These are phyloP conservation scores for Monodelphis domestica DNA, from an alignment of 2,797 vertebrate species.

Conservation along the genomic window DNA sequence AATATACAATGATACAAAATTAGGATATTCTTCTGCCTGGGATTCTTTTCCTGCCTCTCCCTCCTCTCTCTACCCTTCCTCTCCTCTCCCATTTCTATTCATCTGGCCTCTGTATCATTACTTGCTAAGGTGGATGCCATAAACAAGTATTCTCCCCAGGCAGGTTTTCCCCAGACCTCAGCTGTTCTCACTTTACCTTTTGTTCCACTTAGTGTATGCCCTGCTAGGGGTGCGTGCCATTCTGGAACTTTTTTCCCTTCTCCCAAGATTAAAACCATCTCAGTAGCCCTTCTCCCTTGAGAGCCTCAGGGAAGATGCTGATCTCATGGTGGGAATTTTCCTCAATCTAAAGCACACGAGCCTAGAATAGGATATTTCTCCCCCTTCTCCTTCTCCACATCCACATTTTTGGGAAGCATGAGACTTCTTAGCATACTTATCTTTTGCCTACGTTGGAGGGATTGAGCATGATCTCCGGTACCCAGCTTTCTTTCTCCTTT, in stretches of 20 bases:
- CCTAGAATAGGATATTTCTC: background rate
- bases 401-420: background rate
- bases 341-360: background rate
- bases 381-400: background rate
- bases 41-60: background rate
- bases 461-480: too few relatives aligned
- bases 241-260: slow-evolving; percentile 44
- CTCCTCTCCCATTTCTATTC: too few relatives aligned
- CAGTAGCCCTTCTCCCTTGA: background rate
- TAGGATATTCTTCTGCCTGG: background rate
- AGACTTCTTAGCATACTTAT: too few relatives aligned
- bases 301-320: background rate
- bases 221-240: slow-evolving; percentile 14
- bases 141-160: slow-evolving; percentile 55
- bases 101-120: slow-evolving; percentile 9
- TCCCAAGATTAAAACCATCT: background rate
- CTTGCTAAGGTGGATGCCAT: slow-evolving; percentile 7
- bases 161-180: slow-evolving; percentile 19
- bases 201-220: slow-evolving; percentile 25
- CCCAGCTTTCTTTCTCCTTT: background rate
- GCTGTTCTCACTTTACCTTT: background rate
- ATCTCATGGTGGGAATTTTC: background rate
- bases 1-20: too few relatives aligned
- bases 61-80: slow-evolving; percentile 49
- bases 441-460: too few relatives aligned